phyloP scores from a whole-genome alignment of 1,140 invertebrate species.

The Leptestheria dahalacensis region DNA sequence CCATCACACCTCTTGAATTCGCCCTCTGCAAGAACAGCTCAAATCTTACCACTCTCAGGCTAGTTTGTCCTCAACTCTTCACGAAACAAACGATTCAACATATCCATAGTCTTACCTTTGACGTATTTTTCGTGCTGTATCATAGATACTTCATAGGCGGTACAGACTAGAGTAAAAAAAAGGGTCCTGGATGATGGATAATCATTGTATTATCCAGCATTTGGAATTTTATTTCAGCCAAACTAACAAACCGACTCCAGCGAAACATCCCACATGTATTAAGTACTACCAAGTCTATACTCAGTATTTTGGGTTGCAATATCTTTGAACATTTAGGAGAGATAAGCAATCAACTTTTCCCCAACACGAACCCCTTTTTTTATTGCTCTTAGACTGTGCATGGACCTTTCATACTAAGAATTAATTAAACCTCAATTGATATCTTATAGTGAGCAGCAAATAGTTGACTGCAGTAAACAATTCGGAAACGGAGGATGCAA shows the following conservation, averaged over 20 bases:
- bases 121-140: not conserved
- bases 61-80: not conserved
- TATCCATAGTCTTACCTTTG: not conserved
- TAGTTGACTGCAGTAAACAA: slow-evolving; percentile 42
- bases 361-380: slow-evolving; percentile 18
- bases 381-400: no score
- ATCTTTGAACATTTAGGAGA: slow-evolving; percentile 18
- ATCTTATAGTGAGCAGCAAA: slow-evolving; percentile 35
- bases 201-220: no score
- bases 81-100: not conserved
- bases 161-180: not conserved
- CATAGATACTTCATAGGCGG: not conserved
- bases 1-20: slow-evolving; percentile 20
- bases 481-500: no score
- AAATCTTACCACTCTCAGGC: slow-evolving; percentile 13
- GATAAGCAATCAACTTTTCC: slow-evolving; percentile 18
- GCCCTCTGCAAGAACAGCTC: slow-evolving; percentile 19
- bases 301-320: not conserved
- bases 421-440: no score
- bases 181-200: no score
- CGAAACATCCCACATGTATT: no score
- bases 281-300: no score
- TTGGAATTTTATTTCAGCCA: no score
- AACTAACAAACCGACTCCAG: no score
- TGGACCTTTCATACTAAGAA: no score